These are phyloP conservation scores for Entomyzon cyanotis DNA, from an alignment of 2,113 vertebrate species.

Conservation along the genomic window DNA sequence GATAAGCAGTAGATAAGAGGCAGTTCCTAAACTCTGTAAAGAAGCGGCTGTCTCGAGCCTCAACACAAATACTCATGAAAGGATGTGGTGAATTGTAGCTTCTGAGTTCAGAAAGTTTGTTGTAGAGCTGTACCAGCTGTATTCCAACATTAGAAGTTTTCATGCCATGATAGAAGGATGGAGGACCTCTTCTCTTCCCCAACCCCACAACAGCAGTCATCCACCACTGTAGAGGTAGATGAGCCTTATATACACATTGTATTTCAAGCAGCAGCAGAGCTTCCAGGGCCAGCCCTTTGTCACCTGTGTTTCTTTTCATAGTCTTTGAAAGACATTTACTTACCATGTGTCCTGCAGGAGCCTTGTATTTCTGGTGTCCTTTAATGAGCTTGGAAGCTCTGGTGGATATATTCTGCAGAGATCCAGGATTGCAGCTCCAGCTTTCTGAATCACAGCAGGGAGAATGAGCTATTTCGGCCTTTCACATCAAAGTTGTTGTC, in stretches of 20 bases:
- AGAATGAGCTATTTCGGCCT: background rate
- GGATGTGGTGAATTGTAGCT: background rate
- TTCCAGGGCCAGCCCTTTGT: background rate
- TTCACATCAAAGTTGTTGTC: slow-evolving; percentile 4
- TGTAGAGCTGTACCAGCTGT: background rate
- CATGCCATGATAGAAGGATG: background rate
- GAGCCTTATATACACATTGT: accelerated
- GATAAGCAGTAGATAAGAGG: background rate
- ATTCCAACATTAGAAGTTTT: background rate
- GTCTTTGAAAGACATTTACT: background rate
- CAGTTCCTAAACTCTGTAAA: background rate
- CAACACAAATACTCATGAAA: background rate
- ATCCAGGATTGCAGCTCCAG: background rate
- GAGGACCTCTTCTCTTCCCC: background rate
- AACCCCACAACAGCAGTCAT: accelerated
- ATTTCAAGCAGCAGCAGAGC: background rate
- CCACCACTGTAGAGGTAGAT: background rate
- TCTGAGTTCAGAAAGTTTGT: background rate
- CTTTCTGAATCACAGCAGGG: background rate
- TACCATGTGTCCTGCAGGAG: background rate
- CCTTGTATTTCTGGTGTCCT: background rate
- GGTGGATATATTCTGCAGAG: background rate
- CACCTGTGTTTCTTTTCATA: background rate
- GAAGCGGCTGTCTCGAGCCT: background rate
- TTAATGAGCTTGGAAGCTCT: background rate